Base-by-base conservation (phyloP, 1,140 invertebrate species). In the Drosophila elegans region DNA sequence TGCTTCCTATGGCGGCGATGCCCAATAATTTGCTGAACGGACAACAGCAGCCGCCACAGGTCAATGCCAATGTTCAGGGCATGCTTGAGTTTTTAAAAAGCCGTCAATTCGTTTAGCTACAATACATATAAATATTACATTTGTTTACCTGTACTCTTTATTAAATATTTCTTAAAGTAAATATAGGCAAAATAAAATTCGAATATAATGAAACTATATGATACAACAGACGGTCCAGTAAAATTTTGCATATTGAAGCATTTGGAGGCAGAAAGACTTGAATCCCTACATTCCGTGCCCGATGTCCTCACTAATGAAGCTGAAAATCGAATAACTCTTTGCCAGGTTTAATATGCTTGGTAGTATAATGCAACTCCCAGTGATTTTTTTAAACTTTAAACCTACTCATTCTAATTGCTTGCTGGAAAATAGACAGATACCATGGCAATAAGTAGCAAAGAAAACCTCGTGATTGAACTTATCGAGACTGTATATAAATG, bases 51-150 rank as follows among this genome's bases (percentile, higher is more conserved):
- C 83, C 80, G 66, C 74, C 82, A 64, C 89, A 91, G 75, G 93
- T 93, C 64, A 94, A 91, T 72, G 88, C 88, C 39, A 92, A 89
- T 83, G 91, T 92, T 57, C 88, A 92, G 73, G 90, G 90, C 56
- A 92, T 92, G 91, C 77, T 92, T 67, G 90, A 92, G 74, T 92
- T 90, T 68, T 84, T 92, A 56, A 91, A 92, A 85, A 92, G 78
- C 74, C 81, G 88, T 77, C 91, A 92, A 88, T 92, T 92, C 78
- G 78, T 91, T 76, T 91, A 92, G 77, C 74, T 74, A 74, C 59
- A 74, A 74, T 36, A 69, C 51, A 68, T 72, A 71, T 77, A 78
- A 79, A 80, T 79, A 79, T 69, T 67, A 69, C 67, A 89, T 79
- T 89, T 79, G 76, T 88, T 89, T 89, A 89, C 62, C 55, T 76